Conservation (phyloP, 2,797 vertebrate genomes). For the Morus bassanus region DNA sequence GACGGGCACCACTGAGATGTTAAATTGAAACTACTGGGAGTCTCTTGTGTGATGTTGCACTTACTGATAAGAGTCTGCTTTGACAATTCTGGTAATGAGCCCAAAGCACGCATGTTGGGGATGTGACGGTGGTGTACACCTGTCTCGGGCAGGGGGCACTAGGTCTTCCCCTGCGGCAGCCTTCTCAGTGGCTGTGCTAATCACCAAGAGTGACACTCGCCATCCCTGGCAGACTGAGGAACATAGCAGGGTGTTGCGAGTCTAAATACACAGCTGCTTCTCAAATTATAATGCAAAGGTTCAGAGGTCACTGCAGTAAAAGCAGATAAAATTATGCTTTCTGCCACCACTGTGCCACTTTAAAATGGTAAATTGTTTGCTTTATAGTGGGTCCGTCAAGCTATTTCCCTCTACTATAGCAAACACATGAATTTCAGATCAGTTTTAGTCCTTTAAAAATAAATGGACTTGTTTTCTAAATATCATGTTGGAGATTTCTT, state of each 20-base stretch:
- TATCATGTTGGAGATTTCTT: not conserved
- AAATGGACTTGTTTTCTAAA: not conserved
- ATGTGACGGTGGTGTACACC: conserved; percentile 35
- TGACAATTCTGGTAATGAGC: not conserved
- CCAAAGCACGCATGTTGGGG: not conserved
- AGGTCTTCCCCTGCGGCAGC: not conserved
- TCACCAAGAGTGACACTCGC: not conserved
- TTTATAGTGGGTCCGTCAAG: not conserved
- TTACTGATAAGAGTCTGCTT: not conserved
- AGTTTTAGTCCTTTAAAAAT: not conserved
- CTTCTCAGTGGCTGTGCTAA: conserved; percentile 5
- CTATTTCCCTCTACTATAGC: not conserved
- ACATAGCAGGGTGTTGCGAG: not conserved
- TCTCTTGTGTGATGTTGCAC: not conserved
- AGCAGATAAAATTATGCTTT: conserved; percentile 61
- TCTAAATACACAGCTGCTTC: conserved; percentile 64
- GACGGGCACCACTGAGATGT: not conserved
- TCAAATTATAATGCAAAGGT: conserved; percentile 41
- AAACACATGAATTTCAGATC: not conserved
- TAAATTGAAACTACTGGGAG: not conserved
- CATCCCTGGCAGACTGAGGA: not conserved
- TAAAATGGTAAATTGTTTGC: conserved; percentile 35
- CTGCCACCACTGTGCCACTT: not conserved
- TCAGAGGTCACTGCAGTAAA: conserved; percentile 60
- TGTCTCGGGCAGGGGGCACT: not conserved